A percentile compares a stretch with the other conserved stretches of the same genome.
Conservation (phyloP, 2,113 vertebrate genomes). For the Hippocampus zosterae region DNA sequence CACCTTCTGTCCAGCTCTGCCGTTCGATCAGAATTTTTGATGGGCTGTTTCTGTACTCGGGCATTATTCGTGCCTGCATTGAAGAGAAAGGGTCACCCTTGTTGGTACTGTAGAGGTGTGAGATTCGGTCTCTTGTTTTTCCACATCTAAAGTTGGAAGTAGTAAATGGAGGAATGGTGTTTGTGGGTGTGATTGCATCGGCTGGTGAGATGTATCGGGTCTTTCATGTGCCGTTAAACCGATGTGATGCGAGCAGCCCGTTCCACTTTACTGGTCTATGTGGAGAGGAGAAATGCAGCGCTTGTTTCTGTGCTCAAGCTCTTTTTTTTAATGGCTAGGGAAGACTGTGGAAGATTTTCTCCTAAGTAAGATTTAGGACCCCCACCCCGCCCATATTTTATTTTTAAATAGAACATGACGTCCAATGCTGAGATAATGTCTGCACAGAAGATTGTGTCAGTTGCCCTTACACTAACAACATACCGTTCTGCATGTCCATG, state of each 20-base stretch:
- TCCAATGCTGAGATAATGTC: conserved; percentile 25
- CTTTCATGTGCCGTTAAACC: conserved; percentile 34
- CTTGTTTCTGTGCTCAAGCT: conserved; percentile 14
- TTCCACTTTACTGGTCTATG: conserved; percentile 30
- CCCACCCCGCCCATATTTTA: too few relatives aligned
- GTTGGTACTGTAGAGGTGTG: neutral
- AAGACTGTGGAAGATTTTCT: conserved; percentile 20
- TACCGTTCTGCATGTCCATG: conserved; percentile 10
- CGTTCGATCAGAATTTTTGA: neutral
- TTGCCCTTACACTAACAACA: conserved; percentile 53
- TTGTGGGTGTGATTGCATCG: conserved; percentile 45
- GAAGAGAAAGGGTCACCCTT: neutral
- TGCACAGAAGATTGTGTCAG: conserved; percentile 50
- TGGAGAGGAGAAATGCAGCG: conserved; percentile 11
- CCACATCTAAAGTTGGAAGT: neutral
- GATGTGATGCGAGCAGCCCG: conserved; percentile 52
- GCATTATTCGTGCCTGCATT: neutral
- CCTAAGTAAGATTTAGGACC: conserved; percentile 36
- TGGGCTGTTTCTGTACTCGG: conserved; percentile 20
- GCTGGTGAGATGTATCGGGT: conserved; percentile 25
- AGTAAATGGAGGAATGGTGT: conserved; percentile 22
- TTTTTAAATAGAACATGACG: neutral
- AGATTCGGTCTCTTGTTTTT: conserved; percentile 19
- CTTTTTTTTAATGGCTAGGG: conserved; percentile 23
- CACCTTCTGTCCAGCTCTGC: neutral